These are phyloP conservation scores for Epicauta chinensis DNA, from an alignment of 1,140 invertebrate genomes.

Conservation along the genomic window DNA sequence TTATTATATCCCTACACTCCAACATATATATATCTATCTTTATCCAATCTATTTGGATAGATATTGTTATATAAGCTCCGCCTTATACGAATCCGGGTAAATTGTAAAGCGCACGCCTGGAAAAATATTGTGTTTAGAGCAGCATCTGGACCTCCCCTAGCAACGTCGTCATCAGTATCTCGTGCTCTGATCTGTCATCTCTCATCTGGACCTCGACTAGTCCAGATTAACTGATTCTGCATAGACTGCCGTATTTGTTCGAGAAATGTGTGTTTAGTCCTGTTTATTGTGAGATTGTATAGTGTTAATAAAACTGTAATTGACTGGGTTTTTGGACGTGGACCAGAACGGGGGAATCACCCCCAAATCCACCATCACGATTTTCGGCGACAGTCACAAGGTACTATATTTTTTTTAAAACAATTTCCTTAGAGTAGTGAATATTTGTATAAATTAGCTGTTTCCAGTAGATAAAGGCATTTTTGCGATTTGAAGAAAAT, in stretches of 20 bases:
- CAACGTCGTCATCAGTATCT: slow-evolving; percentile 29
- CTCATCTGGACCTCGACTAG: slow-evolving; percentile 1
- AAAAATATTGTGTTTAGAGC: neutral
- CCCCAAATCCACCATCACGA: slow-evolving; percentile 38
- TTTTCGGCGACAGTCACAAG: slow-evolving; percentile 42
- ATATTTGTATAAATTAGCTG: no score
- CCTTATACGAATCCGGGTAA: no score
- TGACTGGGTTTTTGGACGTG: neutral
- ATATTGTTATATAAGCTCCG: no score
- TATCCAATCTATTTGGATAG: no score
- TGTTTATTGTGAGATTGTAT: no score
- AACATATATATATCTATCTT: no score
- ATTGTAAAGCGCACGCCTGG: neutral
- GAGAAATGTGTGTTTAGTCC: neutral
- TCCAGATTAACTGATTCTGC: slow-evolving; percentile 4
- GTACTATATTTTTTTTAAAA: slow-evolving; percentile 16
- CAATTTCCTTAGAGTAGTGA: neutral
- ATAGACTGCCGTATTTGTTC: no score
- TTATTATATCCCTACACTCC: no score
- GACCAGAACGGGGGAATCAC: slow-evolving; percentile 18
- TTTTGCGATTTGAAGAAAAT: no score
- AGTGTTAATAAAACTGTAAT: no score
- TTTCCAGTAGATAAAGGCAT: no score
- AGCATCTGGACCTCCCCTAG: slow-evolving; percentile 37
- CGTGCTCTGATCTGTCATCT: slow-evolving; percentile 23